A percentile compares a stretch with the other conserved stretches of the same genome.
These are phyloP conservation scores for Punctoribates punctum DNA, from an alignment of 2,888 invertebrate genomes.

Conservation along the genomic window DNA sequence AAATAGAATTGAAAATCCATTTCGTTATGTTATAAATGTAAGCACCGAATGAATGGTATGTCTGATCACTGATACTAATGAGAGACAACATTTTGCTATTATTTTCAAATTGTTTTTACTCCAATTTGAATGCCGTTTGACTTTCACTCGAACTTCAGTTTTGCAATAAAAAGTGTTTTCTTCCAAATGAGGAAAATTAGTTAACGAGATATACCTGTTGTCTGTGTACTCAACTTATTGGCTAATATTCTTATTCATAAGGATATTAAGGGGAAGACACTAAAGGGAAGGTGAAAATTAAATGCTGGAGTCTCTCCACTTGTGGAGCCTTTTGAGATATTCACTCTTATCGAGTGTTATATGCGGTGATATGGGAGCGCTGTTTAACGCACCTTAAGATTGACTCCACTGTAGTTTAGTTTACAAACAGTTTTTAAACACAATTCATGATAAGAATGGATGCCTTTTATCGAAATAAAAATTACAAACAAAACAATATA, in stretches of 20 bases:
- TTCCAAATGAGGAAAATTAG: not conserved
- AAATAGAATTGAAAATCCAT: conserved; percentile 7
- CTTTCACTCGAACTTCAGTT: not conserved
- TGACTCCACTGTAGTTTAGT: no score
- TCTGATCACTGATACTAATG: not conserved
- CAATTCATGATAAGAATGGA: not conserved
- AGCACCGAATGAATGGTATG: not conserved
- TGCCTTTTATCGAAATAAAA: not conserved
- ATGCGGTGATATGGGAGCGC: no score
- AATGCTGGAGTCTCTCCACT: not conserved
- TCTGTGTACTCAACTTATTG: not conserved
- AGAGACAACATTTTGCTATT: not conserved
- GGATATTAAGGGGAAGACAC: not conserved
- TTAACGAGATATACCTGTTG: not conserved
- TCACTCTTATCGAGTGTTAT: no score
- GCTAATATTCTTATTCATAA: not conserved
- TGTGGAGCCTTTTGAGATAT: no score
- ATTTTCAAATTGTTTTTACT: not conserved
- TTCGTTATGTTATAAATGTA: not conserved
- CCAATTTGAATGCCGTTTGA: not conserved
- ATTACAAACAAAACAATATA: not conserved
- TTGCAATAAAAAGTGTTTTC: not conserved
- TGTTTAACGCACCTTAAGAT: no score
- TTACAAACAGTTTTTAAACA: no score
- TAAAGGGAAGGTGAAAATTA: not conserved